Evolutionary conservation across 2,888 invertebrate species (phyloP), one percentile per base, ranked within the genome.

Genomic region (Cheilosia variabilis): DNA sequence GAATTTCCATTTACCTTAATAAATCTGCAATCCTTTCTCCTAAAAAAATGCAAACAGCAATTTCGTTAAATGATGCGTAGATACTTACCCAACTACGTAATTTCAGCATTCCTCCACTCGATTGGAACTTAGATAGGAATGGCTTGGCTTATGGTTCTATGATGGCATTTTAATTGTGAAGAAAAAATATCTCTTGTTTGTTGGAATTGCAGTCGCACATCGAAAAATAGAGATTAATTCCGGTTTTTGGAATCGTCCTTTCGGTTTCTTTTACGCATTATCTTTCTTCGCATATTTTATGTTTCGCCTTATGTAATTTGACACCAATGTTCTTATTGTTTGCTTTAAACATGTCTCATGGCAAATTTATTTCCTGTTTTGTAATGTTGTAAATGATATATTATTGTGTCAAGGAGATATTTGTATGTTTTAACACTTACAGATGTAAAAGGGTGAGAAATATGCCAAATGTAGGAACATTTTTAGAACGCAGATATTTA

Each of bases 301-400:
- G 17, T 47, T 55, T 15, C 22, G 34, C 10, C 22, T 22, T 1
- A 50, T 13, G 79, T 66, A 65, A 72, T 72, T 52, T 53, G 58
- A 79, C 34, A 79, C 60, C 45, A 15, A 37, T 31, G 24, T 47
- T 45, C 45, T 22, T 24, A 55, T 69, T 78, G 63, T 78, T 78
- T 78, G 62, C 47, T 47, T 55, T 53, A 69, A 77, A 69, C 55
- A 69, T 62, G 69, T 62, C 47, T 9, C 6, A 69, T 19, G 69
- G 69, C 63, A 63, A 63, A 78, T 78, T 78, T 69, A 78, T 63
- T 69, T 69, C 69, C 62, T 71, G 17, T 78, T 78, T 63, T 57
- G 41, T 63, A 53, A 71, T 22, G 24, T 37, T 57, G 43, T 55
- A 50, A 69, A 47, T 71, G 71, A 69, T 55, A 19, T 37, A 78